Evolutionary conservation across 30 jellyfish, hydroid and myxozoan genomes (phyloP).

Genomic region (Turritopsis rubra): DNA sequence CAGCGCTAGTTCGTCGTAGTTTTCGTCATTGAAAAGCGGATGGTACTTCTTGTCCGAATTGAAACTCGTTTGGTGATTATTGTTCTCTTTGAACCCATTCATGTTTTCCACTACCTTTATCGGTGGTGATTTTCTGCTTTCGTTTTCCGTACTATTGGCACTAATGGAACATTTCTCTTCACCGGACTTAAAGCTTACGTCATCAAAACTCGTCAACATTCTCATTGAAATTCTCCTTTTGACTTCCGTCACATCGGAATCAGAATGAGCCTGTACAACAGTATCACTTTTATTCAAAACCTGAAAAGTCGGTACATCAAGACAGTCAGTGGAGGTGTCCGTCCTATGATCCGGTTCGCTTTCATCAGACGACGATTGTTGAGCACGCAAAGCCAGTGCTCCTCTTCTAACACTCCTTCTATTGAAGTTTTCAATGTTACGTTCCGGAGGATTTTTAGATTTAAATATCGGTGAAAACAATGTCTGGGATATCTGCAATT

Average conservation of each 20-base stretch:
- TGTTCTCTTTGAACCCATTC: neutral
- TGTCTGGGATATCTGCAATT: neutral
- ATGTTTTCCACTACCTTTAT: neutral
- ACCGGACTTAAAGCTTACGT: neutral
- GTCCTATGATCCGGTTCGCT: neutral
- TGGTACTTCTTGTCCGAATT: neutral
- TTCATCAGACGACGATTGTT: neutral
- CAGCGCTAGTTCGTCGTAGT: neutral
- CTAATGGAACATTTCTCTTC: neutral
- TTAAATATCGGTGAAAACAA: neutral
- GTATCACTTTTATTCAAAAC: neutral
- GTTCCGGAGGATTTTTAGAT: neutral
- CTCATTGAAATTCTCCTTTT: conserved; percentile 1
- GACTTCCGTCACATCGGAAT: conserved; percentile 1
- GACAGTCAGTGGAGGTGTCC: neutral
- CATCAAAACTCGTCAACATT: conserved; percentile 8
- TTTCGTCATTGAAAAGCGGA: neutral
- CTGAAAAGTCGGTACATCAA: neutral
- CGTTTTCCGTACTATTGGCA: neutral
- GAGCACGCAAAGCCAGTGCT: neutral
- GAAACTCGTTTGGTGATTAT: neutral
- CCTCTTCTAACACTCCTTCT: neutral
- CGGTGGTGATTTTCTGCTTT: neutral
- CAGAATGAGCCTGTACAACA: neutral
- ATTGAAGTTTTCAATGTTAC: neutral